phyloP scores from a whole-genome alignment of 2,888 invertebrate genomes.

The Serrognathus titanus region DNA sequence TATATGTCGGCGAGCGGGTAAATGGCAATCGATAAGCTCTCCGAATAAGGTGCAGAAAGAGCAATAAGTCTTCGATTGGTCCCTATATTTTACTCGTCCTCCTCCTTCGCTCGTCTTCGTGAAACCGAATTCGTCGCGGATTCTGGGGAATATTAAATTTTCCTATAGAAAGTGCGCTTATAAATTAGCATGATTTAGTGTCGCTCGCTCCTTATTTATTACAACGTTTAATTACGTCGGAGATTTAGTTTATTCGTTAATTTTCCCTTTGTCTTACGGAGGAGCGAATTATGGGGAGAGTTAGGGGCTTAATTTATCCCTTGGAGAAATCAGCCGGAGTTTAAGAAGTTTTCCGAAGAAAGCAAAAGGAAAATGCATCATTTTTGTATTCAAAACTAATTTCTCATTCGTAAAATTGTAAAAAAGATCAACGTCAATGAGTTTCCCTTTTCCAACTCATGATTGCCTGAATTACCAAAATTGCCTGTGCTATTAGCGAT shows the following conservation, averaged over 20 bases:
- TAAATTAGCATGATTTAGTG: slow-evolving; percentile 18
- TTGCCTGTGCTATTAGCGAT: too few relatives aligned
- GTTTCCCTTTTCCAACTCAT: too few relatives aligned
- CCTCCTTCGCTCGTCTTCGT: background rate
- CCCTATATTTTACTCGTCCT: slow-evolving; percentile 7
- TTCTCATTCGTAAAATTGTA: too few relatives aligned
- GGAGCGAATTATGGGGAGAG: too few relatives aligned
- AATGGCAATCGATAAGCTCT: slow-evolving; percentile 34
- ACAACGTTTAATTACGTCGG: slow-evolving; percentile 19
- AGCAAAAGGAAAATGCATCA: too few relatives aligned
- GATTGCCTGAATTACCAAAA: too few relatives aligned
- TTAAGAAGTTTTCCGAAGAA: too few relatives aligned
- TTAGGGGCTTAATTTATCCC: too few relatives aligned
- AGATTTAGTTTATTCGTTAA: slow-evolving; percentile 9
- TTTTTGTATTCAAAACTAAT: too few relatives aligned
- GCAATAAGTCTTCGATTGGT: slow-evolving; percentile 31
- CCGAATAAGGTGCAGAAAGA: slow-evolving; percentile 32
- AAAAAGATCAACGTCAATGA: too few relatives aligned
- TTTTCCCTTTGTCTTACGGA: slow-evolving; percentile 7
- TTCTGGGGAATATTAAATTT: slow-evolving; percentile 12
- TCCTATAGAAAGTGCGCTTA: slow-evolving; percentile 9
- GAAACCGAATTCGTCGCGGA: background rate
- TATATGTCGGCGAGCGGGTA: slow-evolving; percentile 30
- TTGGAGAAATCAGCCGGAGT: too few relatives aligned
- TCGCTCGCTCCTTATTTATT: slow-evolving; percentile 9